Percentiles rank a stretch among this genome's conserved stretches.
Conservation (phyloP, 2,797 vertebrate genomes). For the Taeniopygia guttata region DNA sequence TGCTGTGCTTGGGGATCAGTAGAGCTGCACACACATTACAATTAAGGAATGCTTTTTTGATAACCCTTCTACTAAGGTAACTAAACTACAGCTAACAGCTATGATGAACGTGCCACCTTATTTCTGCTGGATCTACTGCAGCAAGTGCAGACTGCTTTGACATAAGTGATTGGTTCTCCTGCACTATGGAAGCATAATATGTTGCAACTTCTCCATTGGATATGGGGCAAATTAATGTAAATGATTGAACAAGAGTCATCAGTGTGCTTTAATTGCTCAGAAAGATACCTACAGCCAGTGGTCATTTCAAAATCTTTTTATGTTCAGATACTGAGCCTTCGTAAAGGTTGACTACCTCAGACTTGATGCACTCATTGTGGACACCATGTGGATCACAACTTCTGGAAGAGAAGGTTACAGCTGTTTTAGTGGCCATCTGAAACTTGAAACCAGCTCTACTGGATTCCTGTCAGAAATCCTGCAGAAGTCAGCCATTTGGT, state of each 20-base stretch:
- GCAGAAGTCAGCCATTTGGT: conserved; percentile 82
- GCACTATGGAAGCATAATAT: conserved; percentile 72
- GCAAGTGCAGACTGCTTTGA: conserved; percentile 70
- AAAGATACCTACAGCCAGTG: conserved; percentile 78
- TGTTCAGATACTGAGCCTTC: conserved; percentile 85
- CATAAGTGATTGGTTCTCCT: conserved; percentile 68
- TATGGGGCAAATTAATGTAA: conserved; percentile 71
- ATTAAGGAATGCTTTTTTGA: conserved; percentile 84
- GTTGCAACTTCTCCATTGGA: conserved; percentile 77
- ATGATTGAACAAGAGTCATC: conserved; percentile 70
- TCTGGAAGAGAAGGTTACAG: conserved; percentile 82
- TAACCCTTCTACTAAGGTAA: conserved; percentile 81
- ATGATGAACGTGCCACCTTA: conserved; percentile 70
- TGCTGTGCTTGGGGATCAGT: conserved; percentile 94
- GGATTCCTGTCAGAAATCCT: conserved; percentile 81
- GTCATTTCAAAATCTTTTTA: conserved; percentile 81
- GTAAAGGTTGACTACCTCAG: conserved; percentile 89
- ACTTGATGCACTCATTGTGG: conserved; percentile 84
- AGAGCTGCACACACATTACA: conserved; percentile 77
- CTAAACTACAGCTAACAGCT: conserved; percentile 84
- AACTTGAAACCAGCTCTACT: conserved; percentile 81
- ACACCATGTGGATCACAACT: conserved; percentile 86
- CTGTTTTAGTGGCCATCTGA: conserved; percentile 73
- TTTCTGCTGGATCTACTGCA: conserved; percentile 75
- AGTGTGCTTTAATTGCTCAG: conserved; percentile 73